Conservation (phyloP, 2,113 vertebrate genomes). For the Saccopteryx leptura region DNA sequence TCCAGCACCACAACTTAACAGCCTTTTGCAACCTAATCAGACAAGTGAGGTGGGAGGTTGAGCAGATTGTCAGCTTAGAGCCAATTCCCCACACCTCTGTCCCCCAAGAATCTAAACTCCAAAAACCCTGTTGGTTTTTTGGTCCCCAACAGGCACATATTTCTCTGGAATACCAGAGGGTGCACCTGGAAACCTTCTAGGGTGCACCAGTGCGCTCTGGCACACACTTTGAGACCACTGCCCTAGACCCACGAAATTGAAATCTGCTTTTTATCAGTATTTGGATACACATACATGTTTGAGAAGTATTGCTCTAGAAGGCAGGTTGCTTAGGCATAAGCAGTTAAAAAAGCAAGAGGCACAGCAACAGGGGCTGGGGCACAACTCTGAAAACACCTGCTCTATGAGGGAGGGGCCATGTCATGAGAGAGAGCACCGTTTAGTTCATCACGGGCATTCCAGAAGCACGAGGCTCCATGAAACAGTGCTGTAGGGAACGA, state of each 20-base stretch:
- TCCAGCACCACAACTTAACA: too few relatives aligned
- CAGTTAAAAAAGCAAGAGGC: not conserved
- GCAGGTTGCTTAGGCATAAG: not conserved
- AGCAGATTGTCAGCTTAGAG: too few relatives aligned
- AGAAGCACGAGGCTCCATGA: not conserved
- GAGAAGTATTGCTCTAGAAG: not conserved
- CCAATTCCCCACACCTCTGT: too few relatives aligned
- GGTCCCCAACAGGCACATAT: too few relatives aligned
- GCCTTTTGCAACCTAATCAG: too few relatives aligned
- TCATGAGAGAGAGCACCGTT: rapidly evolving
- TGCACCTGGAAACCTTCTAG: too few relatives aligned
- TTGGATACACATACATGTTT: not conserved
- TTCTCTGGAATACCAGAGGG: too few relatives aligned
- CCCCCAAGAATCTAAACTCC: too few relatives aligned
- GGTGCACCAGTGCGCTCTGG: too few relatives aligned
- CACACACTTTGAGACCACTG: too few relatives aligned
- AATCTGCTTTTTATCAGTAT: not conserved
- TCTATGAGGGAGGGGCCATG: not conserved
- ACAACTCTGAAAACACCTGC: not conserved
- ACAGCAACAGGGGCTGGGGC: not conserved
- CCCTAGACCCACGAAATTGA: not conserved
- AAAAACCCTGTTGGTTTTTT: too few relatives aligned
- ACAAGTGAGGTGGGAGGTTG: too few relatives aligned
- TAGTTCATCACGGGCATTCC: not conserved
- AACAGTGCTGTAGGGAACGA: not conserved